Evolutionary conservation across 2,113 vertebrate genomes (phyloP).

Genomic region (Heterotis niloticus): DNA sequence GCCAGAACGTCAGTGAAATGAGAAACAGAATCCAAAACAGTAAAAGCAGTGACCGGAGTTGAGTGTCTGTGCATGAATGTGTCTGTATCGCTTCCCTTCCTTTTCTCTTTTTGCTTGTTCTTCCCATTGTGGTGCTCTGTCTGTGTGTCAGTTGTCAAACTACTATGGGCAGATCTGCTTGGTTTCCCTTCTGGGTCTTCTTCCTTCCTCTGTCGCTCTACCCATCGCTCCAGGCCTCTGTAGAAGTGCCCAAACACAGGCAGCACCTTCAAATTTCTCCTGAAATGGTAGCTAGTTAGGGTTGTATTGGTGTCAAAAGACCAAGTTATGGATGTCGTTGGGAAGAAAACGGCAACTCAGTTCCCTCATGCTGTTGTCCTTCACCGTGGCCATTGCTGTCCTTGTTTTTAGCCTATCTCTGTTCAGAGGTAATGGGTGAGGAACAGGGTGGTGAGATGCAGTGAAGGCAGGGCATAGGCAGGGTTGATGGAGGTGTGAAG

Average conservation of each 20-base stretch:
- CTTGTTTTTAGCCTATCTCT: neutral
- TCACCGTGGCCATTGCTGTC: neutral
- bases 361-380: neutral
- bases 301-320: neutral
- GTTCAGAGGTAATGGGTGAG: neutral
- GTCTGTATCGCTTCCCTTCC: constrained; percentile 17
- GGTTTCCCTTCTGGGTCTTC: neutral
- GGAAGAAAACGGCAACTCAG: neutral
- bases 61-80: neutral
- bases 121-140: neutral
- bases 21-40: constrained; percentile 32
- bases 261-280: neutral
- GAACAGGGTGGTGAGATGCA: neutral
- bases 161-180: neutral
- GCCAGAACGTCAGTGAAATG: constrained; percentile 33
- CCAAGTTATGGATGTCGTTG: neutral
- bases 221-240: neutral
- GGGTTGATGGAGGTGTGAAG: neutral
- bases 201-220: neutral
- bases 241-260: neutral
- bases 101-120: constrained; percentile 7
- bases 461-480: neutral
- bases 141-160: neutral
- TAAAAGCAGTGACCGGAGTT: constrained; percentile 8
- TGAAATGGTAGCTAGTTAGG: neutral